Evolutionary conservation across 2,113 vertebrate genomes (phyloP).

Genomic region (Ictalurus punctatus): DNA sequence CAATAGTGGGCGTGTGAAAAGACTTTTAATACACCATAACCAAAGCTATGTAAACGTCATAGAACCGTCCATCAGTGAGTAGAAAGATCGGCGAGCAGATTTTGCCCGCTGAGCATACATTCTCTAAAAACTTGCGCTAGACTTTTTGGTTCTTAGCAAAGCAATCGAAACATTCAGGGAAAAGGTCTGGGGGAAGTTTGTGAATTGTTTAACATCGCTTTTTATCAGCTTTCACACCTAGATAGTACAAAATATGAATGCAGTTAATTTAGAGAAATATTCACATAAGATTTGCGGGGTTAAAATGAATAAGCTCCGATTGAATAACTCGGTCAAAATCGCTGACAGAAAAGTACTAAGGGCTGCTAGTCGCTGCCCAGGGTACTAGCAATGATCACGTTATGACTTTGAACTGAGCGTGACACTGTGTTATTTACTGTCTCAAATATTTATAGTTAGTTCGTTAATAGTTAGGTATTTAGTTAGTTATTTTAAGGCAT

Average conservation of each 20-base stretch:
- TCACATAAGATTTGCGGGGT: not conserved
- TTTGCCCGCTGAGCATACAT: not conserved
- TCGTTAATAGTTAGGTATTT: not conserved
- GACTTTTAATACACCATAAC: not conserved
- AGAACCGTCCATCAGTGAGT: not conserved
- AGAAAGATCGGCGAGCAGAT: not conserved
- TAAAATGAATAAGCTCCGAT: not conserved
- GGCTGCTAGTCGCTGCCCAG: not conserved
- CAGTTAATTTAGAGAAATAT: not conserved
- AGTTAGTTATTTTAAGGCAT: not conserved
- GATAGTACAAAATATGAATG: constrained; percentile 43
- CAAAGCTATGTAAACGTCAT: not conserved
- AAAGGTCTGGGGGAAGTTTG: not conserved
- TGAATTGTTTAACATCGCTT: not conserved
- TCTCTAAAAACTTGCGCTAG: not conserved
- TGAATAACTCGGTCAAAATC: not conserved
- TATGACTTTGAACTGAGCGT: not conserved
- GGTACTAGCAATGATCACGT: not conserved
- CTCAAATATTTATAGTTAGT: not conserved
- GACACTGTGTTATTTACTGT: not conserved
- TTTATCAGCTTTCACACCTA: not conserved
- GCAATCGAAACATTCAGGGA: not conserved
- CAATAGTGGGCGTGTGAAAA: not conserved
- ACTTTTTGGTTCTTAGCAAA: not conserved
- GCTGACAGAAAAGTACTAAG: not conserved